phyloP scores from a whole-genome alignment of 1,140 invertebrate genomes.

The Helicorthomorpha holstii region DNA sequence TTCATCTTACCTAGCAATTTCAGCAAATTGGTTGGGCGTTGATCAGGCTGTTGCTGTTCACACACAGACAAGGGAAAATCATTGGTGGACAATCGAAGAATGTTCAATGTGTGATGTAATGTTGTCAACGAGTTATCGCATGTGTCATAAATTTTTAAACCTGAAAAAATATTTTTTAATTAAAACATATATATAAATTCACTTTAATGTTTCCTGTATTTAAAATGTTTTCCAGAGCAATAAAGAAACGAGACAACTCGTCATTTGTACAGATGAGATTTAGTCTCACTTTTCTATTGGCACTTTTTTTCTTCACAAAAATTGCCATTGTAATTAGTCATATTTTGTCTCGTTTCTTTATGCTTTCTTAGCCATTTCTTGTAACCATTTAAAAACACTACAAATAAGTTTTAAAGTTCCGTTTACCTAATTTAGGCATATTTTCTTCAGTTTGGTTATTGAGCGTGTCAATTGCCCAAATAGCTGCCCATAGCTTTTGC shows the following conservation, averaged over 20 bases:
- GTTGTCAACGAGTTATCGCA: not conserved
- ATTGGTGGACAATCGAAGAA: not conserved
- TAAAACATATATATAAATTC: too few species aligned
- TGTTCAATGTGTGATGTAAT: not conserved
- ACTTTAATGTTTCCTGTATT: too few species aligned
- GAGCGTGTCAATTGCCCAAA: not conserved
- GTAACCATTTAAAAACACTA: not conserved
- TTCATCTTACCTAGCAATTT: too few species aligned
- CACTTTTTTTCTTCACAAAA: too few species aligned
- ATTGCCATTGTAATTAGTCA: too few species aligned
- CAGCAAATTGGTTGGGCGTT: too few species aligned
- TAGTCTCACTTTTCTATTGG: too few species aligned
- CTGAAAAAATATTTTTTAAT: not conserved
- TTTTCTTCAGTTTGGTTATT: constrained; percentile 5
- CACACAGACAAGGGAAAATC: not conserved
- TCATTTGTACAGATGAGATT: too few species aligned
- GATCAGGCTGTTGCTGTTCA: too few species aligned
- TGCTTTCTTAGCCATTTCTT: not conserved
- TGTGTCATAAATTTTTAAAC: not conserved
- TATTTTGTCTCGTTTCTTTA: not conserved
- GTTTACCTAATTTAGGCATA: constrained; percentile 2
- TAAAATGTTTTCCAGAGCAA: too few species aligned
- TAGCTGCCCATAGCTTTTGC: constrained; percentile 1
- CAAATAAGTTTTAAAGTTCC: not conserved
- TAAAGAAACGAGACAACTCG: too few species aligned